These are phyloP conservation scores for Neoseiulus cucumeris DNA, from an alignment of 1,140 invertebrate species.

Conservation along the genomic window DNA sequence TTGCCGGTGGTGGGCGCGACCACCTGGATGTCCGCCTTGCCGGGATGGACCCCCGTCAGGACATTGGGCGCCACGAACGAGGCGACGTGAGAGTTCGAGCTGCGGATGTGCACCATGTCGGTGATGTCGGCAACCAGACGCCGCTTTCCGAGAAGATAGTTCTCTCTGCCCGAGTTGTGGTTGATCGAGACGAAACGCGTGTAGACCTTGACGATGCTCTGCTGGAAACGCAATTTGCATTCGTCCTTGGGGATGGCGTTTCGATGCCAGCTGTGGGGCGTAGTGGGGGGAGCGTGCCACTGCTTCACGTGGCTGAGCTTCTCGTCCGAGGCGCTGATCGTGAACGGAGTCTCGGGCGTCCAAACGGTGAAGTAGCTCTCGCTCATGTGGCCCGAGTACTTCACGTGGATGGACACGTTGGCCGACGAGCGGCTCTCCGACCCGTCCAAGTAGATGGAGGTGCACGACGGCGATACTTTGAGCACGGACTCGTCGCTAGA, in stretches of 20 bases:
- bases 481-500: slow-evolving; percentile 86
- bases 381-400: slow-evolving; percentile 75
- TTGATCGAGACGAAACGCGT: slow-evolving; percentile 70
- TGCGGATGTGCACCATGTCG: slow-evolving; percentile 62
- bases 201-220: slow-evolving; percentile 68
- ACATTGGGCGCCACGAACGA: slow-evolving; percentile 34
- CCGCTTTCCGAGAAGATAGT: slow-evolving; percentile 58
- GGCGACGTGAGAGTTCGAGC: slow-evolving; percentile 46
- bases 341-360: slow-evolving; percentile 85
- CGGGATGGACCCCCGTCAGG: background rate
- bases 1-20: slow-evolving; percentile 73
- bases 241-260: background rate
- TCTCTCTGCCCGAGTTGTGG: slow-evolving; percentile 70
- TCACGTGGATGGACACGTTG: slow-evolving; percentile 78
- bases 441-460: slow-evolving; percentile 86
- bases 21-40: slow-evolving; percentile 65
- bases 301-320: slow-evolving; percentile 74
- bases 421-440: slow-evolving; percentile 82
- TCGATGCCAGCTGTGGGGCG: background rate
- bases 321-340: slow-evolving; percentile 65
- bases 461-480: slow-evolving; percentile 89
- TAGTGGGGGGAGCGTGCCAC: slow-evolving; percentile 26
- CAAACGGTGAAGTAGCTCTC: slow-evolving; percentile 74
- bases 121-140: slow-evolving; percentile 70
- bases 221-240: slow-evolving; percentile 50